Percentiles rank a stretch among this genome's conserved stretches.
These are phyloP conservation scores for Thymelicus sylvestris DNA, from an alignment of 2,888 invertebrate genomes.

Conservation along the genomic window DNA sequence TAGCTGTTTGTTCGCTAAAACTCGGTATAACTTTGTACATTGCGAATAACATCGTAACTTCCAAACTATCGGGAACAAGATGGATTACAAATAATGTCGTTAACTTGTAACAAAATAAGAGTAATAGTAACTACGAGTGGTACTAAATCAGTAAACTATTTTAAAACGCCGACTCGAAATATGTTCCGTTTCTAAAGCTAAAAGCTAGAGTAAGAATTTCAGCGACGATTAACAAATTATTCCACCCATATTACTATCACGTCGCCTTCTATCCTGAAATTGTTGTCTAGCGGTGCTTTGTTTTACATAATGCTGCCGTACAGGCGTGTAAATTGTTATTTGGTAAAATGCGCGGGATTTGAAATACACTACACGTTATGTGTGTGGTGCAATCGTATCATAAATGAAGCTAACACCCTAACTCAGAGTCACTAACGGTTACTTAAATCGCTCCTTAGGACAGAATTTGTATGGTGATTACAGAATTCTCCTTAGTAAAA, in stretches of 20 bases:
- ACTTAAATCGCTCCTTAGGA: too few species aligned
- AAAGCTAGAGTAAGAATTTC: conserved; percentile 11
- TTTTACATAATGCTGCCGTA: background rate
- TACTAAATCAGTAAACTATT: background rate
- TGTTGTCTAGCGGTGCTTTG: conserved; percentile 11
- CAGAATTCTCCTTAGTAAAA: too few species aligned
- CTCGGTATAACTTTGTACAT: conserved; percentile 13
- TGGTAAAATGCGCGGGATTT: too few species aligned
- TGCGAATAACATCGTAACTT: background rate
- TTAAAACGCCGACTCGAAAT: background rate
- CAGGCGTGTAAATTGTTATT: too few species aligned
- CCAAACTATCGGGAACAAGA: conserved; percentile 6
- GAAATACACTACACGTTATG: too few species aligned
- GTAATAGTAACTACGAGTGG: background rate
- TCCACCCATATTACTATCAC: conserved; percentile 1
- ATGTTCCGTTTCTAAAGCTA: background rate
- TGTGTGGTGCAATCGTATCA: too few species aligned
- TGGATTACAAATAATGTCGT: conserved; percentile 4
- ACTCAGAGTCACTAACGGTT: too few species aligned
- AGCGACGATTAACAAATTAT: conserved; percentile 24
- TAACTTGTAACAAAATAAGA: background rate
- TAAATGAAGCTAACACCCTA: too few species aligned
- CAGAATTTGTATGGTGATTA: too few species aligned
- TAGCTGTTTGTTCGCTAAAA: conserved; percentile 8
- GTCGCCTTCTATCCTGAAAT: background rate